Base-by-base conservation (phyloP, 2,797 vertebrate species). In the Phrynocephalus forsythii region DNA sequence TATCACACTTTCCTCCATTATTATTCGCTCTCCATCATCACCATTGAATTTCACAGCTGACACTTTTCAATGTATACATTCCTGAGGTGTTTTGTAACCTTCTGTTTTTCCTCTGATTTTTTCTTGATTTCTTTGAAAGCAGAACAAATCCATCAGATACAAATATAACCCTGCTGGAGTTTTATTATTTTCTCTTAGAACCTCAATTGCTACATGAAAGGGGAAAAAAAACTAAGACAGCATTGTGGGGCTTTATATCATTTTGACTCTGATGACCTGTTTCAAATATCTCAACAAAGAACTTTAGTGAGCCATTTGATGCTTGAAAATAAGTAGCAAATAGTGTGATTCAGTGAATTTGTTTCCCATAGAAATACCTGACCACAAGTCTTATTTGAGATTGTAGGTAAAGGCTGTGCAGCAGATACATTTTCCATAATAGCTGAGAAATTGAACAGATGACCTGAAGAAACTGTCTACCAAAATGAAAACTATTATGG, bases 141-240 rank as follows among this genome's bases (percentile, higher is more conserved):
- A 92, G 91, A 94, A 92, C 84, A 94, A 91, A 91, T 89, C 84
- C 87, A 91, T 77, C 88, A 93, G 88, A 73, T 85, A 94, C 86
- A 93, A 92, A 83, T 89, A 86, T 87, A 91, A 80, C 93, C 91
- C 91, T 91, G 91, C 83, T 91, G 94, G 94, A 94, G 84, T 81
- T 85, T 72, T 67, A 84, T 88, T 81, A 60, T 60, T 56, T 92
- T 92, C 90, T 93, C 89, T 86, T 84, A 91, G 83, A 88, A 69
- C 79, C 66, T 68, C 60, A 84, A 44, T 81, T 85, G 63, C 60
- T 60, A 2, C 33, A 85, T 56, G 18, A 90, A 93, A 94, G 92
- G 79, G 93, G 88, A 91, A 94, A 89, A 91, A 94, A 89, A 91
- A 92, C 78, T 87, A 78, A 93, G 79, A 87, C 71, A 93, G 89